These are phyloP conservation scores for Erebia palarica DNA, from an alignment of 2,888 invertebrate genomes.

Conservation along the genomic window DNA sequence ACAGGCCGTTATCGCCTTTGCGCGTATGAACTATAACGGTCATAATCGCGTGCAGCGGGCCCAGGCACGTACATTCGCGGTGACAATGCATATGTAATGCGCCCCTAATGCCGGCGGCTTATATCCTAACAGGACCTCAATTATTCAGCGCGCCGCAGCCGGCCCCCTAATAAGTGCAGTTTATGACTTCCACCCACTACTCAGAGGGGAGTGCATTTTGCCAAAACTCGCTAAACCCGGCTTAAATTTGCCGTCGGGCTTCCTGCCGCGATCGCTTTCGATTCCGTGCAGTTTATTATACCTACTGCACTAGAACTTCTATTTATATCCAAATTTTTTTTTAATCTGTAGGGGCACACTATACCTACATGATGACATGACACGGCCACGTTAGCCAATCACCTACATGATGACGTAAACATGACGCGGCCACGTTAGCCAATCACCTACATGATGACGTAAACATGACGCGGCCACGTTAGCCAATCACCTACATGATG, in stretches of 20 bases:
- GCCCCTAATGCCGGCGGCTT: conserved; percentile 41
- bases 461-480: too few species aligned
- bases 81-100: conserved; percentile 46
- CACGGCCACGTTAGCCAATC: too few species aligned
- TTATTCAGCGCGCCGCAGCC: conserved; percentile 39
- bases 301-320: not conserved
- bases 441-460: too few species aligned
- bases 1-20: conserved; percentile 1
- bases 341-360: too few species aligned
- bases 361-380: too few species aligned
- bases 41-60: not conserved
- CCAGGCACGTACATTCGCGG: conserved; percentile 24
- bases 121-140: conserved; percentile 41
- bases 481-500: too few species aligned
- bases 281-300: not conserved
- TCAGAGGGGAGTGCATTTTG: conserved; percentile 33
- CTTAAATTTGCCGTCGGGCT: conserved; percentile 22
- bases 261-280: conserved; percentile 21
- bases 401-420: too few species aligned
- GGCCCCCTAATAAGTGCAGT: conserved; percentile 35
- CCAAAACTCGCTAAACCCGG: conserved; percentile 26
- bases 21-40: not conserved
- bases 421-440: too few species aligned
- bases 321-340: not conserved
- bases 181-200: conserved; percentile 36